A percentile compares a stretch with the other conserved stretches of the same genome.
phyloP scores from a whole-genome alignment of 64 coral and sea anemone genomes.

The Cladopsammia gracilis region DNA sequence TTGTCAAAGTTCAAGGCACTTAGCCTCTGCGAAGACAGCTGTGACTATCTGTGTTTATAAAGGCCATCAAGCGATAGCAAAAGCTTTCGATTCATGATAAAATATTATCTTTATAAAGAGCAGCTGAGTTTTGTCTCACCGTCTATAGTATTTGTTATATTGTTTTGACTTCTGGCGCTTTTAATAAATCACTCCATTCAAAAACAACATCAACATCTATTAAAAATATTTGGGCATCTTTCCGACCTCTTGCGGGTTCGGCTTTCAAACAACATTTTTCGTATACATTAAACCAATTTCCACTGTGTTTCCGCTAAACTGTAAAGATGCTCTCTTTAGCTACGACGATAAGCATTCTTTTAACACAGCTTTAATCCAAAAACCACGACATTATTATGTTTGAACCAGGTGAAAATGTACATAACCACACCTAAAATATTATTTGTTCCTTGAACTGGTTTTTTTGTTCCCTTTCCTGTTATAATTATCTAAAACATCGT shows the following conservation, averaged over 20 bases:
- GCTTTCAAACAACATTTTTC: too few relatives aligned
- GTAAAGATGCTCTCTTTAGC: background rate
- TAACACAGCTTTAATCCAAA: background rate
- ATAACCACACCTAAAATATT: background rate
- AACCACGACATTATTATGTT: background rate
- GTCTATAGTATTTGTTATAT: background rate
- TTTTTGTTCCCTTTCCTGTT: too few relatives aligned
- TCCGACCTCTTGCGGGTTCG: background rate
- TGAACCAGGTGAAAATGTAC: background rate
- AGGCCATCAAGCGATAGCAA: background rate
- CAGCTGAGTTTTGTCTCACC: background rate
- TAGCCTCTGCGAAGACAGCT: background rate
- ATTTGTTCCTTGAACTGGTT: background rate
- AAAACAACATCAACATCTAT: background rate
- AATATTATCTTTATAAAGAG: background rate
- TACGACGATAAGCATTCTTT: background rate
- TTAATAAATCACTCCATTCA: background rate
- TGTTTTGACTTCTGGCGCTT: background rate
- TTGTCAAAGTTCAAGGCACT: too few relatives aligned
- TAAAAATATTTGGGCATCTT: slow-evolving; percentile 10
- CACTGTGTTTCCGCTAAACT: background rate
- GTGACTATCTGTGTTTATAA: background rate
- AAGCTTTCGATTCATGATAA: background rate
- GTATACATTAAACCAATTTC: too few relatives aligned
- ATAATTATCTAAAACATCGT: too few relatives aligned